Base-by-base conservation (phyloP, 2,888 invertebrate species). In the Camptogramma bilineatum region DNA sequence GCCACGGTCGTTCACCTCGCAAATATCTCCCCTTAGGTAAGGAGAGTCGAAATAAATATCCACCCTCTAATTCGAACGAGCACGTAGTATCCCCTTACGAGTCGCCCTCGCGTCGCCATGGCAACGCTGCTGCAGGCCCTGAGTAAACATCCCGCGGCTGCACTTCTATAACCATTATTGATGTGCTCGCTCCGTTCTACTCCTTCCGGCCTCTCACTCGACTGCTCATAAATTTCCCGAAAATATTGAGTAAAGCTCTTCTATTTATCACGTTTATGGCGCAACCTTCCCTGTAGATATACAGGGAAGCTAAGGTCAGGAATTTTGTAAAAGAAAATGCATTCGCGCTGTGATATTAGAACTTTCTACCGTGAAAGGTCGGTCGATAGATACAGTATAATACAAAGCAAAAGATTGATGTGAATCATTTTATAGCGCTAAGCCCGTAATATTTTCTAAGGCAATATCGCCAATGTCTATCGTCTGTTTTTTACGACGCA, bases 1-100 rank as follows among this genome's bases (percentile, higher is more conserved):
- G 76, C 83, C 78, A 79, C 68, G 91, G 89, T 85, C 89, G 76
- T 93, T 92, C 90, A 92, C 91, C 92, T 91, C 85, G 82, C 85
- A 83, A 86, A 87, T 84, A 83, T 85, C 85, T 88, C 87, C 90
- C 90, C 87, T 85, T 81, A 86, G 84, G 86, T 85, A 84, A 83
- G 81, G 88, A 87, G 87, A 82, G 86, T 82, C 84, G 79, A 87
- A 90, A 90, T 90, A 90, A 83, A 86, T 86, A 68, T 83, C 85
- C 87, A 84, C 88, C 90, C 87, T 87, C 89, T 86, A 87, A 87
- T 86, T 86, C 82, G 82, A 81, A 81, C 80, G 76, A 74, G 66
- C 77, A 78, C 79, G 80, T 77, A 81, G 81, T 82, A 84, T 84
- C 85, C 89, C 87, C 86, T 87, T 44, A 56, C 80, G 64, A 50